Percentiles rank a stretch among this genome's conserved stretches.
Conservation (phyloP, 2,113 vertebrate genomes). For the Mixornis gularis region DNA sequence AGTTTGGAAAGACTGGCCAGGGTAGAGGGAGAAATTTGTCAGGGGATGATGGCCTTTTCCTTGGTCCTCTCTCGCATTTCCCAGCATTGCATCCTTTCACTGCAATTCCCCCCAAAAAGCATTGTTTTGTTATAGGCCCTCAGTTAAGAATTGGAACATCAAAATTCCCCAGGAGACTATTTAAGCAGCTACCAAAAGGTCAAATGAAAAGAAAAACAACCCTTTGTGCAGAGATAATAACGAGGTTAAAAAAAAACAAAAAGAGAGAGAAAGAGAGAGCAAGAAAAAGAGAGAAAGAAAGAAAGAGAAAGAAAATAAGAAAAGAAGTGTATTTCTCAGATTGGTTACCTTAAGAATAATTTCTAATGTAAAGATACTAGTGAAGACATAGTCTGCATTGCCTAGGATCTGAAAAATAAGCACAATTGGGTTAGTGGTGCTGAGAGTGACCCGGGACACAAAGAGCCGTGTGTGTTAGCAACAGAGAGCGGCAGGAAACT, state of each 20-base stretch:
- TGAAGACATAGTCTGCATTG: constrained; percentile 99
- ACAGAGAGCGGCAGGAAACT: constrained; percentile 58
- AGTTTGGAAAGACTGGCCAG: not conserved
- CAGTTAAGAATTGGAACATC: not conserved
- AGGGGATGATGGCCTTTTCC: not conserved
- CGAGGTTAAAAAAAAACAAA: not conserved
- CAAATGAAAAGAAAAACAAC: not conserved
- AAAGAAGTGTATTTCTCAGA: constrained; percentile 53
- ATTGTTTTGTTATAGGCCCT: not conserved
- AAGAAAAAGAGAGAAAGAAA: not conserved
- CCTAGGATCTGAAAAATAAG: constrained; percentile 94
- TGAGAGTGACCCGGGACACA: constrained; percentile 51
- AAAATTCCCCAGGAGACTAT: not conserved
- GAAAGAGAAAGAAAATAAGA: not conserved
- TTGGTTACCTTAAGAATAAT: constrained; percentile 97
- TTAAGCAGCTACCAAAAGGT: not conserved
- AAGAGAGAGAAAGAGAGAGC: not conserved
- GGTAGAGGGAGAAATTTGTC: not conserved
- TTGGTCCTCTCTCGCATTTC: not conserved
- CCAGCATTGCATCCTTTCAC: not conserved
- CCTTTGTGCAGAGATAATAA: not conserved
- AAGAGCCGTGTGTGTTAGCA: constrained; percentile 66
- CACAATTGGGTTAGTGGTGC: constrained; percentile 72
- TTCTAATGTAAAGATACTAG: constrained; percentile 99
- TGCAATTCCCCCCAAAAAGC: not conserved